Evolutionary conservation across 2,888 invertebrate genomes (phyloP).

Genomic region (Lasioglossum figueresi): DNA sequence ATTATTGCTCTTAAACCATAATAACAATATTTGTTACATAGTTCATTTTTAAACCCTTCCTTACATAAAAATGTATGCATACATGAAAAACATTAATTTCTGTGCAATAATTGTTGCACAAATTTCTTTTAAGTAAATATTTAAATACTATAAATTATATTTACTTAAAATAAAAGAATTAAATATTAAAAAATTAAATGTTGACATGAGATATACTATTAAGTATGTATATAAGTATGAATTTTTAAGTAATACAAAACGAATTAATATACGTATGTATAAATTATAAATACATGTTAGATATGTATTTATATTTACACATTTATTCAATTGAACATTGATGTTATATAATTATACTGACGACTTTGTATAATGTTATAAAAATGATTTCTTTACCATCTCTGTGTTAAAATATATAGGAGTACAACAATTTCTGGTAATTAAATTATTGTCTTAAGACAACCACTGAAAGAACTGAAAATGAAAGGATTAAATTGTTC

Average conservation of each 20-base stretch:
- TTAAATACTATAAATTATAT: not conserved
- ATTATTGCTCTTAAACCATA: conserved; percentile 38
- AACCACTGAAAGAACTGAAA: not conserved
- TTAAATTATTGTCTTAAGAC: not conserved
- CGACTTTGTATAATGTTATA: not conserved
- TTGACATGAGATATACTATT: not conserved
- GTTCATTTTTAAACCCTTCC: conserved; percentile 16
- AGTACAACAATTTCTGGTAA: not conserved
- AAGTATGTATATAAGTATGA: not conserved
- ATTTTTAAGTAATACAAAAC: conserved; percentile 7
- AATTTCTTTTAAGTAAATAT: not conserved
- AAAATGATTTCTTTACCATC: not conserved
- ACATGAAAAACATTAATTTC: not conserved
- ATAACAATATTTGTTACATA: conserved; percentile 30
- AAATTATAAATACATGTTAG: conserved; percentile 2
- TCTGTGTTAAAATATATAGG: not conserved
- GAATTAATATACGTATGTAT: not conserved
- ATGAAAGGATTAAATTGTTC: not conserved
- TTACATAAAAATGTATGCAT: not conserved
- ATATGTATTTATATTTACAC: conserved; percentile 23
- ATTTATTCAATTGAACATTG: conserved; percentile 1
- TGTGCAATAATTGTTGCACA: not conserved
- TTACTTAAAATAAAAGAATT: not conserved
- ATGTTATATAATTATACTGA: not conserved
- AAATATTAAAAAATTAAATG: not conserved